phyloP scores from a whole-genome alignment of 1,140 invertebrate genomes.

The Drosophila pruinosa region DNA sequence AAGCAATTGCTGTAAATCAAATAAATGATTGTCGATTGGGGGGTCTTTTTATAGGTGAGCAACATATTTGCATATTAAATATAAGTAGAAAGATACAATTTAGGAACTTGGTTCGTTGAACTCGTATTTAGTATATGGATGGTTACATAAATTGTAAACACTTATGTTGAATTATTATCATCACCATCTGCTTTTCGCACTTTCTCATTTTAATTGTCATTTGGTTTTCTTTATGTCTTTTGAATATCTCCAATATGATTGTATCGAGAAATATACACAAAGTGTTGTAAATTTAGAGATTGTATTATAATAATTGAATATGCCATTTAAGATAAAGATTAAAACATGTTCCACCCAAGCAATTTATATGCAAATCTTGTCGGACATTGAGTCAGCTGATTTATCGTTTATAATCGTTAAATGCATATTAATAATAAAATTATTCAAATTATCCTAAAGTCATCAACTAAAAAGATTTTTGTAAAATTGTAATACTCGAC shows the following conservation, averaged over 20 bases:
- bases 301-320: slow-evolving; percentile 24
- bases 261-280: neutral
- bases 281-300: slow-evolving; percentile 5
- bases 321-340: slow-evolving; percentile 18
- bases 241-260: slow-evolving; percentile 1
- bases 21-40: slow-evolving; percentile 42
- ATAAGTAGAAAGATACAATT: slow-evolving; percentile 10
- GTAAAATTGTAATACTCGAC: neutral
- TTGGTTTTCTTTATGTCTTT: neutral
- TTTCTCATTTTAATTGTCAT: neutral
- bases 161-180: neutral
- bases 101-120: slow-evolving; percentile 17
- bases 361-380: slow-evolving; percentile 35
- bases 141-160: slow-evolving; percentile 12
- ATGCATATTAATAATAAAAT: slow-evolving; percentile 29
- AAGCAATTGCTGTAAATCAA: slow-evolving; percentile 69
- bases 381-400: slow-evolving; percentile 9
- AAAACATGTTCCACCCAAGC: slow-evolving; percentile 18
- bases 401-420: slow-evolving; percentile 20
- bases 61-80: slow-evolving; percentile 25
- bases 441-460: slow-evolving; percentile 8
- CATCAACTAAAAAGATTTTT: neutral
- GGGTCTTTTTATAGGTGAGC: slow-evolving; percentile 6
- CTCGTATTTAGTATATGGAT: neutral
- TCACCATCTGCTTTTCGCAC: neutral